phyloP scores from a whole-genome alignment of 2,797 vertebrate species.

The Mus spretus region DNA sequence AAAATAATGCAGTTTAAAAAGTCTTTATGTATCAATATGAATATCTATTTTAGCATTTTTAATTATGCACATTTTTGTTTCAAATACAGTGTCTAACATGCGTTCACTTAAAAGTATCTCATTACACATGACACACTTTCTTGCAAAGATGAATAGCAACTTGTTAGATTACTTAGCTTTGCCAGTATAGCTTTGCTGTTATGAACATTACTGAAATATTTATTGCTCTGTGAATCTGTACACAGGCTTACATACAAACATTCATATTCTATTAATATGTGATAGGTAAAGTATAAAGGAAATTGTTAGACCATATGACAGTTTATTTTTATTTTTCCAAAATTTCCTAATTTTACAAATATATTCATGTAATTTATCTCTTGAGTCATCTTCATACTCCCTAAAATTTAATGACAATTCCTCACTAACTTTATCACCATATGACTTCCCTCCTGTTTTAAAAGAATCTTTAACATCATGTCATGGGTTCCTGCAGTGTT shows the following conservation, averaged over 20 bases:
- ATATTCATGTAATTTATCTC: not conserved
- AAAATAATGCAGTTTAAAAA: not conserved
- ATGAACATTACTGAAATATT: not conserved
- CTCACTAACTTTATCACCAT: not conserved
- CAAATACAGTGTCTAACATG: not conserved
- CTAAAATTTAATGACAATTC: constrained; percentile 16
- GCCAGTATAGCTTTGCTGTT: not conserved
- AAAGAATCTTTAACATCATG: not conserved
- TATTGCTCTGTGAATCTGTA: not conserved
- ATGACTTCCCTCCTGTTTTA: not conserved
- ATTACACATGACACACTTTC: no score
- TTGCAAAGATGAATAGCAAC: not conserved
- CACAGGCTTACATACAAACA: not conserved
- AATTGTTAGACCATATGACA: not conserved
- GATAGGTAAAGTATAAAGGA: not conserved
- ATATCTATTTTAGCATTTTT: not conserved
- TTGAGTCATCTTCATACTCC: not conserved
- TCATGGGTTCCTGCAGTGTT: not conserved
- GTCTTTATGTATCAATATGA: not conserved
- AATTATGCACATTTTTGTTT: not conserved
- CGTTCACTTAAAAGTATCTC: not conserved
- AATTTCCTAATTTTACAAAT: not conserved
- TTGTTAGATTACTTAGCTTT: not conserved
- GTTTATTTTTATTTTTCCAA: not conserved
- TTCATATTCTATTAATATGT: not conserved